These are phyloP conservation scores for Entomobrya multifasciata DNA, from an alignment of 2,888 invertebrate genomes.

Conservation along the genomic window DNA sequence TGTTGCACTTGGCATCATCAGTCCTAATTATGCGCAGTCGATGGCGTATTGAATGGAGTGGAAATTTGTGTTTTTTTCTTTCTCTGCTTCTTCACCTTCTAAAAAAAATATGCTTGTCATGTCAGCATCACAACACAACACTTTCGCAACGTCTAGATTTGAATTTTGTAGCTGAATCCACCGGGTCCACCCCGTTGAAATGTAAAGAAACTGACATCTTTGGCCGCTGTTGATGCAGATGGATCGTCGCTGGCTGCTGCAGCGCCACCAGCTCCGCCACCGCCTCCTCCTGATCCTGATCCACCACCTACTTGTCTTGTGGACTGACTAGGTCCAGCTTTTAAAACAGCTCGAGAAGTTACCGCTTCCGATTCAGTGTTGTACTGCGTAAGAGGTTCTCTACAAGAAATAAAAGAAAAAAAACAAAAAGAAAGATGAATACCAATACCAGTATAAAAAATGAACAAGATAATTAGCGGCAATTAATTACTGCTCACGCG, in stretches of 20 bases:
- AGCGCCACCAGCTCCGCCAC: not conserved
- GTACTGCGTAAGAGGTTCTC: slow-evolving; percentile 79
- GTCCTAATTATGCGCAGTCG: slow-evolving; percentile 71
- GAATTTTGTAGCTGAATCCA: slow-evolving; percentile 79
- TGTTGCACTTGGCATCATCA: slow-evolving; percentile 72
- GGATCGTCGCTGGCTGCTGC: not conserved
- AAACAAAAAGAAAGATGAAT: slow-evolving; percentile 17
- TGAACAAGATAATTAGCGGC: slow-evolving; percentile 44
- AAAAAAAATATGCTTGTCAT: not conserved
- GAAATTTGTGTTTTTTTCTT: not conserved
- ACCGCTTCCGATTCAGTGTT: slow-evolving; percentile 79
- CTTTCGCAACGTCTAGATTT: slow-evolving; percentile 59
- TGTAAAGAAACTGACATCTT: slow-evolving; percentile 84
- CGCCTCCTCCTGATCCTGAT: not conserved
- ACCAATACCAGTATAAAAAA: not conserved
- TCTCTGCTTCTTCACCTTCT: not conserved
- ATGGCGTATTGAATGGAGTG: slow-evolving; percentile 37
- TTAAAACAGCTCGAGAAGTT: slow-evolving; percentile 72
- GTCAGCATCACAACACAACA: not conserved
- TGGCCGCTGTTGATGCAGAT: slow-evolving; percentile 80
- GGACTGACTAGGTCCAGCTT: slow-evolving; percentile 78
- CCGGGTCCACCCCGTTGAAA: slow-evolving; percentile 80
- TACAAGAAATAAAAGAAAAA: slow-evolving; percentile 63
- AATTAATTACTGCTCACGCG: slow-evolving; percentile 64
- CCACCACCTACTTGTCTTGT: slow-evolving; percentile 55